Evolutionary conservation across 2,797 vertebrate species (phyloP).

Genomic region (Gymnothorax reevesii): DNA sequence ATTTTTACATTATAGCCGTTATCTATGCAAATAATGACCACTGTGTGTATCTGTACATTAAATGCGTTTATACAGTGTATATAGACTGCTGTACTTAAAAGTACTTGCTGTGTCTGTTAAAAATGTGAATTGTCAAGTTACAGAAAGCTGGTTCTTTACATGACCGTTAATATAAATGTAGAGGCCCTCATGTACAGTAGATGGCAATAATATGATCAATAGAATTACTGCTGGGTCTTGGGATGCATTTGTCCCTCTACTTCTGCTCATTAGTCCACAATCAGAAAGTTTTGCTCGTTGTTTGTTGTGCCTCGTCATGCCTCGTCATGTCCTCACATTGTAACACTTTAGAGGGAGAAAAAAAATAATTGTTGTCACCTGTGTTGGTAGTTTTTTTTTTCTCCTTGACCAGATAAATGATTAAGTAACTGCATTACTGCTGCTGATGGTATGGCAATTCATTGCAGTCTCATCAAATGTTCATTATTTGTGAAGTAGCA

Average conservation of each 20-base stretch:
- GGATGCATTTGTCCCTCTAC: background rate
- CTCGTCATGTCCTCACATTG: background rate
- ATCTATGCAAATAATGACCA: slow-evolving; percentile 71
- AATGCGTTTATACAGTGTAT: background rate
- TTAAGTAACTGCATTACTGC: slow-evolving; percentile 28
- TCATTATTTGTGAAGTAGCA: slow-evolving; percentile 45
- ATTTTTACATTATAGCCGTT: slow-evolving; percentile 30
- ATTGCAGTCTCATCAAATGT: slow-evolving; percentile 37
- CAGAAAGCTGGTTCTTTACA: slow-evolving; percentile 20
- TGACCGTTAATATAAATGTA: background rate
- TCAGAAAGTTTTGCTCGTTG: background rate
- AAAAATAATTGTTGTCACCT: slow-evolving; percentile 27
- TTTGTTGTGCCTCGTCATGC: background rate
- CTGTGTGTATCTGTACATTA: slow-evolving; percentile 41
- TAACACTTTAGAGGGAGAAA: slow-evolving; percentile 54
- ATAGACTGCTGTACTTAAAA: background rate
- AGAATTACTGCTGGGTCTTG: background rate
- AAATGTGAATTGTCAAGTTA: slow-evolving; percentile 34
- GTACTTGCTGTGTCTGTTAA: slow-evolving; percentile 22
- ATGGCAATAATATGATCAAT: background rate
- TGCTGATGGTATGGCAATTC: slow-evolving; percentile 29
- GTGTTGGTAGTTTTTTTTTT: slow-evolving; percentile 29
- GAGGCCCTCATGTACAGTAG: background rate
- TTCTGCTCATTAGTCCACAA: background rate
- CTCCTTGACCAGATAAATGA: slow-evolving; percentile 38